These are phyloP conservation scores for Panthera leo DNA, from an alignment of 2,113 vertebrate species.

Conservation along the genomic window DNA sequence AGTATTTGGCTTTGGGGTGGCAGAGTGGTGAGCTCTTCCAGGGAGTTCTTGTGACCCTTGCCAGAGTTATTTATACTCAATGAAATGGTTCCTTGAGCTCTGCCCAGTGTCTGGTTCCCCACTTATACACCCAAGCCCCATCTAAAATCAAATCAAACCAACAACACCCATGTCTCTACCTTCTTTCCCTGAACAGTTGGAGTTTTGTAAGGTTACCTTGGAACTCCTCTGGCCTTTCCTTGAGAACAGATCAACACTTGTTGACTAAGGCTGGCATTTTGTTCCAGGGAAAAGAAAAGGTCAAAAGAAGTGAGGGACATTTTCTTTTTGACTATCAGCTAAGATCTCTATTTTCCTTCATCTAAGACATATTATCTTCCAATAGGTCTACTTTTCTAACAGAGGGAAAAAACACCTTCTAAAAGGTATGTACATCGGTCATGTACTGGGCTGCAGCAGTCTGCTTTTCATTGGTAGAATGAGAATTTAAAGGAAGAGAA, in stretches of 20 bases:
- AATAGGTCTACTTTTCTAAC: not conserved
- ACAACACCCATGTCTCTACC: slow-evolving; percentile 27
- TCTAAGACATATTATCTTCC: not conserved
- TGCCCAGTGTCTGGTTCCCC: slow-evolving; percentile 7
- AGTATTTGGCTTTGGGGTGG: slow-evolving; percentile 46
- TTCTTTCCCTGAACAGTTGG: slow-evolving; percentile 20
- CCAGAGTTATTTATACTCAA: slow-evolving; percentile 66
- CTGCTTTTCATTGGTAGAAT: not conserved
- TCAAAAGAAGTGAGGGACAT: slow-evolving; percentile 13
- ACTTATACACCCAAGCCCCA: not conserved
- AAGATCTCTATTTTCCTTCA: not conserved
- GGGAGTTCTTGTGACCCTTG: not conserved
- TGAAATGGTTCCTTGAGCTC: slow-evolving; percentile 60
- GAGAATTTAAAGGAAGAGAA: not conserved
- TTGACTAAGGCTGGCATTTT: slow-evolving; percentile 7
- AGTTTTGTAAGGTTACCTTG: slow-evolving; percentile 58
- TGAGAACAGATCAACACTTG: slow-evolving; percentile 45
- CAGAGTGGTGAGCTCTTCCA: slow-evolving; percentile 27
- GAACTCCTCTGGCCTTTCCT: slow-evolving; percentile 29
- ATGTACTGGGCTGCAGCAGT: not conserved
- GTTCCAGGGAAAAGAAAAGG: slow-evolving; percentile 18
- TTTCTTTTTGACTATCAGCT: not conserved
- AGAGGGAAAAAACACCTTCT: not conserved
- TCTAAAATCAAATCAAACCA: slow-evolving; percentile 60
- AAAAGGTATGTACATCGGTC: not conserved